These are phyloP conservation scores for Scolopax mira DNA, from an alignment of 2,113 vertebrate species.

Conservation along the genomic window DNA sequence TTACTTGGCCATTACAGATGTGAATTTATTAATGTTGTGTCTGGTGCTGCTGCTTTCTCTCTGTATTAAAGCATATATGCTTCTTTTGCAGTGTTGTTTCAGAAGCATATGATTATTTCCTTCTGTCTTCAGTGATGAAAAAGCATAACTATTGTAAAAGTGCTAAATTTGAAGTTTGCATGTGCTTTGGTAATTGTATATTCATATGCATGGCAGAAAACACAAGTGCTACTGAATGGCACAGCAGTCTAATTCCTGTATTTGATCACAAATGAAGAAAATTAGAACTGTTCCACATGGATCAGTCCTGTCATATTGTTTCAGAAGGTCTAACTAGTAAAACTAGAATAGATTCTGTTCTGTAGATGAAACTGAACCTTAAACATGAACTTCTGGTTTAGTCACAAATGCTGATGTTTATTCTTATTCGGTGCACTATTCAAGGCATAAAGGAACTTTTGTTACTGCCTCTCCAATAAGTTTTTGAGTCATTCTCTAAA, in stretches of 20 bases:
- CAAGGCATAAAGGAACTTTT: constrained; percentile 44
- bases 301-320: constrained; percentile 7
- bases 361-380: constrained; percentile 47
- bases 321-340: constrained; percentile 33
- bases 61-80: not conserved
- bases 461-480: constrained; percentile 13
- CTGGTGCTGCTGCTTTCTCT: not conserved
- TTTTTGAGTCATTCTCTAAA: constrained; percentile 56
- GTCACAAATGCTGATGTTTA: constrained; percentile 53
- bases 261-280: constrained; percentile 41
- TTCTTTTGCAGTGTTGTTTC: not conserved
- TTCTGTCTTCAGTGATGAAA: not conserved
- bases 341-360: constrained; percentile 49
- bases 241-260: not conserved
- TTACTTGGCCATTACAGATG: not conserved
- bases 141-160: not conserved
- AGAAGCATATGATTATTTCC: not conserved
- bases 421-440: constrained; percentile 45
- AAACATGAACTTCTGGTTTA: constrained; percentile 50
- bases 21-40: not conserved
- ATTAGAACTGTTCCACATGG: not conserved
- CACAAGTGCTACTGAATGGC: not conserved
- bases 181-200: not conserved
- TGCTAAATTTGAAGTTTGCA: not conserved
- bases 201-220: not conserved